A percentile compares a stretch with the other conserved stretches of the same genome.
These are phyloP conservation scores for Ptyas mucosa DNA, from an alignment of 2,113 vertebrate genomes.

Conservation along the genomic window DNA sequence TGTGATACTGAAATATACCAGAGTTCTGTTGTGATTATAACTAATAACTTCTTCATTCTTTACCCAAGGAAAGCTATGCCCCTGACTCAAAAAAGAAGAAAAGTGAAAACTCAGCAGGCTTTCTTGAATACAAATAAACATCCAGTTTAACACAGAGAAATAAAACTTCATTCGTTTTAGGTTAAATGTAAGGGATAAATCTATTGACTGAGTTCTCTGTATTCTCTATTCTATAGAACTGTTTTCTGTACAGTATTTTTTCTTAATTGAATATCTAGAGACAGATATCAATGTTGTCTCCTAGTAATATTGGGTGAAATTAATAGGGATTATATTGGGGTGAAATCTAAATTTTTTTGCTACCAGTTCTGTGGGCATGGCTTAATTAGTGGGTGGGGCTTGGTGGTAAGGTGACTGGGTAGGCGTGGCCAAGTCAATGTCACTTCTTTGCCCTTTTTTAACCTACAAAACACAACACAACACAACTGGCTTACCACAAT, in stretches of 20 bases:
- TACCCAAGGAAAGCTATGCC: background rate
- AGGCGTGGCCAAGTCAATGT: too few species aligned
- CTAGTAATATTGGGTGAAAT: background rate
- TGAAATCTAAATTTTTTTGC: too few species aligned
- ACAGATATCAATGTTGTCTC: background rate
- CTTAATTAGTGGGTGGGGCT: too few species aligned
- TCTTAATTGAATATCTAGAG: background rate
- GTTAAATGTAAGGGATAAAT: background rate
- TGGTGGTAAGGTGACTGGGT: too few species aligned
- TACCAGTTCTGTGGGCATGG: too few species aligned
- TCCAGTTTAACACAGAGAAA: background rate
- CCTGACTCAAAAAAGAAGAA: background rate
- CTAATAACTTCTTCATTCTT: background rate
- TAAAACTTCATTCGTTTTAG: background rate
- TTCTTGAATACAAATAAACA: background rate
- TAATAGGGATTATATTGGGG: too few species aligned
- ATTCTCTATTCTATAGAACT: background rate
- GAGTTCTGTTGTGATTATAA: background rate
- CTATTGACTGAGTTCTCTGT: background rate
- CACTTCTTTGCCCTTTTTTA: too few species aligned
- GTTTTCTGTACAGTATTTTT: background rate
- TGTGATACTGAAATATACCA: background rate
- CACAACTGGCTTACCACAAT: too few species aligned
- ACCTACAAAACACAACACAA: too few species aligned
- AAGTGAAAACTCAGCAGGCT: background rate